These are phyloP conservation scores for Heliornis fulica DNA, from an alignment of 2,113 vertebrate species.

Conservation along the genomic window DNA sequence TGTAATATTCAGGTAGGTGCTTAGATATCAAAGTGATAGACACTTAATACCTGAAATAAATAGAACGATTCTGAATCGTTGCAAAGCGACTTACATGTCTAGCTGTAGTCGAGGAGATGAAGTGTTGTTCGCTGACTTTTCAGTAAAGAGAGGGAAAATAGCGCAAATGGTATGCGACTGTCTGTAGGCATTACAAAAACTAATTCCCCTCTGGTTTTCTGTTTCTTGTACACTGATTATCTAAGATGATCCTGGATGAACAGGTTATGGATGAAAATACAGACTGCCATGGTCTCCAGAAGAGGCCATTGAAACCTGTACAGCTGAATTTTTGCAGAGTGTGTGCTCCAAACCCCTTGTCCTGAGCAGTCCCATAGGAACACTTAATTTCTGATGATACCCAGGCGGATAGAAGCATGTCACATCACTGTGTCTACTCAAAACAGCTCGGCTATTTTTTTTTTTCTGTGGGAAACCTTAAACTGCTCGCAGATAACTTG, in stretches of 20 bases:
- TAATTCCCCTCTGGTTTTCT: not conserved
- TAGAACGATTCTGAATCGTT: slow-evolving; percentile 13
- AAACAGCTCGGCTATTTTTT: not conserved
- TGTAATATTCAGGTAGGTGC: slow-evolving; percentile 33
- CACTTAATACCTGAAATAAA: slow-evolving; percentile 61
- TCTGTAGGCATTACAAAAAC: not conserved
- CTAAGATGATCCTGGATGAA: not conserved
- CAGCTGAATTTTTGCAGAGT: not conserved
- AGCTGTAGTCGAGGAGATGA: not conserved
- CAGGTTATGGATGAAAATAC: not conserved
- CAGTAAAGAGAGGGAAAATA: not conserved
- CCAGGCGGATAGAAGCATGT: not conserved
- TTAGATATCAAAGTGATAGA: slow-evolving; percentile 63
- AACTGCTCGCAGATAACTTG: not conserved
- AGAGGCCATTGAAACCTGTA: not conserved
- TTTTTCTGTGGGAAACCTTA: not conserved
- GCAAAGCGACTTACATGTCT: not conserved
- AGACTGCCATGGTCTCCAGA: not conserved
- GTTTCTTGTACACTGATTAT: not conserved
- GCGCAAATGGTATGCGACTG: not conserved
- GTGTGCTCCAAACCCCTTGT: not conserved
- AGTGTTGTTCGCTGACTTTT: not conserved
- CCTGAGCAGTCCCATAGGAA: not conserved
- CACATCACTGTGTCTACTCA: not conserved
- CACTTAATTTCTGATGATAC: not conserved